Base-by-base conservation (phyloP, 2,113 vertebrate species). In the Nannospalax galili region DNA sequence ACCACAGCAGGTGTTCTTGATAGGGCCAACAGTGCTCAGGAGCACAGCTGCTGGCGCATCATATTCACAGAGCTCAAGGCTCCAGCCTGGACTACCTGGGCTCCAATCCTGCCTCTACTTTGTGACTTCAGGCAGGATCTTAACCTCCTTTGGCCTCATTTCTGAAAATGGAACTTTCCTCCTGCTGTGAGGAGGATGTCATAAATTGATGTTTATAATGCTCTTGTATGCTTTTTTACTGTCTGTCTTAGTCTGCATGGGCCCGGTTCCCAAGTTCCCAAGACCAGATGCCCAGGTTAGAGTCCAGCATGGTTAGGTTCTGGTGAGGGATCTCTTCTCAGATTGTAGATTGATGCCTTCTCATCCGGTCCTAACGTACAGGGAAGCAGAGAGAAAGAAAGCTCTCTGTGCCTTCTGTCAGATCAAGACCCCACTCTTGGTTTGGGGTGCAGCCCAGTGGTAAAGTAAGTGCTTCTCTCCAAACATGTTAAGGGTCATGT, bases 121-220 rank as follows among this genome's bases (percentile, higher is more conserved):
- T 37, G 52, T 64, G 45, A 77, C 52, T 73, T 14, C 3, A 28
- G 62, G 65, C 24, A 60, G 30, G 58, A 62, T 45, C 32, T 74
- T 26, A 22, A 67, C 37, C 62, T 81, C n/a, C 35, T 10, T 0
- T 28, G 52, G 45, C 78, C 48, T 86, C 35, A 26, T 48, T 80
- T 95, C 93, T 73, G 75, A 94, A 87, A 45, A 60, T 40, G 35
- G 67, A 78, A 72, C 67, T 19, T 70, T 9, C 56, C 79, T 73
- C 0, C 22, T n/a, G 56, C 42, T 6, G 15, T 69, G 64, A 6
- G 1, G 26, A 86, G 52, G 28, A 64, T n/a, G 40, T 62, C 79
- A 8, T 32, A 37, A 90, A 48, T 17, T 35, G 45, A 1, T 77
- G 32, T 77, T 56, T 91, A 11, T 32, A 62, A 48, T 45, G 24